Evolutionary conservation across 2,888 invertebrate genomes (phyloP).

Genomic region (Escarpia spicata): DNA sequence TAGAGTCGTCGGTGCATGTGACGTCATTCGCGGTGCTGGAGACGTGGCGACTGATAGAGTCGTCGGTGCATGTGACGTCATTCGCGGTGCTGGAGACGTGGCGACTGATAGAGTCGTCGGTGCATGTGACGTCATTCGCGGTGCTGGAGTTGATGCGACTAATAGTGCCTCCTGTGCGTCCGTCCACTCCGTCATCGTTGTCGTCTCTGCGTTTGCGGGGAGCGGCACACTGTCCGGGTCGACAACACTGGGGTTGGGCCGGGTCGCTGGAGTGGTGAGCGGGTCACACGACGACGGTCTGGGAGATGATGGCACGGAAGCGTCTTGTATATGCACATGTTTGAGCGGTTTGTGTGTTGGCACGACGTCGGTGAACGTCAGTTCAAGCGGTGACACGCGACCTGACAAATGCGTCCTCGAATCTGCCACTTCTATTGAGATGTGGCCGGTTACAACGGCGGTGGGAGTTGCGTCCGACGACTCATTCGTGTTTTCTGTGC

Average conservation of each 20-base stretch:
- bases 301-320: not conserved
- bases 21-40: no score
- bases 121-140: no score
- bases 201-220: not conserved
- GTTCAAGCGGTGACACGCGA: not conserved
- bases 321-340: not conserved
- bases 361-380: not conserved
- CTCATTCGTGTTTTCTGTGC: no score
- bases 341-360: not conserved
- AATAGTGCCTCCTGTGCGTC: not conserved
- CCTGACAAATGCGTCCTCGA: not conserved
- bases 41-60: no score
- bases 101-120: no score
- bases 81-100: no score
- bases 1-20: no score
- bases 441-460: not conserved
- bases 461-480: not conserved
- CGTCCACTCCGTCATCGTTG: not conserved
- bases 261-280: not conserved
- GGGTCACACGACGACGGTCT: not conserved
- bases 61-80: no score
- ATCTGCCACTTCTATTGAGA: not conserved
- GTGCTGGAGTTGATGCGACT: no score
- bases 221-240: not conserved
- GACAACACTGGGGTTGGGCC: not conserved